Evolutionary conservation across 2,113 vertebrate genomes (phyloP).

Genomic region (Penelope pileata): DNA sequence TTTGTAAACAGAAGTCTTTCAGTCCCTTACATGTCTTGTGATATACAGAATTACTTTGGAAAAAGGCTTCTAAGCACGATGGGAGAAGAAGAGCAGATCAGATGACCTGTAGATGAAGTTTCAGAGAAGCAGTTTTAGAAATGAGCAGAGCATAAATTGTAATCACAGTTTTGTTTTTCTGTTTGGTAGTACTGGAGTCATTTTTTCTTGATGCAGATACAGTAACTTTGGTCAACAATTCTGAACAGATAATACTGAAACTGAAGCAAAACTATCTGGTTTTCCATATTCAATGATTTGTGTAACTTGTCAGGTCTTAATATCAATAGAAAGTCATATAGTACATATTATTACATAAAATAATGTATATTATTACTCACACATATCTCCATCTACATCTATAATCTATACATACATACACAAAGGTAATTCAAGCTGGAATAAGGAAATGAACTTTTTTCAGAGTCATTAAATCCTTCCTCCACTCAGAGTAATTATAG

Average conservation of each 20-base stretch:
- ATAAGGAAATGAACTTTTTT: not conserved
- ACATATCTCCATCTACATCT: not conserved
- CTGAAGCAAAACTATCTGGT: not conserved
- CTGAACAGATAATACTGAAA: not conserved
- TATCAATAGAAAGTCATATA: not conserved
- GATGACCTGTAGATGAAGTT: not conserved
- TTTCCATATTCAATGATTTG: not conserved
- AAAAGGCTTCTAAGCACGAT: not conserved
- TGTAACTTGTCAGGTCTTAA: not conserved
- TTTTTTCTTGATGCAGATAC: not conserved
- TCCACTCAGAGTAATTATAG: not conserved
- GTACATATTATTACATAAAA: not conserved
- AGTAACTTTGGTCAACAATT: not conserved
- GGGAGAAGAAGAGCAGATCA: not conserved
- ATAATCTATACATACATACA: not conserved
- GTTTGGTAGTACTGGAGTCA: not conserved
- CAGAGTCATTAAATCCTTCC: not conserved
- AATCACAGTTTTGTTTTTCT: not conserved
- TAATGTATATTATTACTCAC: not conserved
- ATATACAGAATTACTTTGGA: not conserved
- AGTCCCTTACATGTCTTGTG: not conserved
- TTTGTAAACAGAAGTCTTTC: not conserved
- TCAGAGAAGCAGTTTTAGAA: not conserved
- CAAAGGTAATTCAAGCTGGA: not conserved
- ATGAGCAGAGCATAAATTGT: not conserved